These are phyloP conservation scores for Coenonympha arcania DNA, from an alignment of 2,888 invertebrate species.

Conservation along the genomic window DNA sequence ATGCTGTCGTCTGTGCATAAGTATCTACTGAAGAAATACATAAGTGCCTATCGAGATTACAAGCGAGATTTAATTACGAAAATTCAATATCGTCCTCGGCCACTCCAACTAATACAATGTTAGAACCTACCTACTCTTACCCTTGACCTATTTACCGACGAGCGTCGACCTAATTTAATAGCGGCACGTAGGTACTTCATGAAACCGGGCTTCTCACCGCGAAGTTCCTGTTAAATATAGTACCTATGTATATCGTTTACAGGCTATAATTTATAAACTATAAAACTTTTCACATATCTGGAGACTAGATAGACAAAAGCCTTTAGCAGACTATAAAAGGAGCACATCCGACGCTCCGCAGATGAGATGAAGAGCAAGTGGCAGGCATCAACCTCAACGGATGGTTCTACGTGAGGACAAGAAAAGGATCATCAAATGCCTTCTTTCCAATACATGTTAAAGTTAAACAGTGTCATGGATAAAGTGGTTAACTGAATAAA, in stretches of 20 bases:
- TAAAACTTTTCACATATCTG: slow-evolving; percentile 13
- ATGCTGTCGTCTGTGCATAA: no score
- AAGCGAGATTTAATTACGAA: no score
- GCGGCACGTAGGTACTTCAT: slow-evolving; percentile 10
- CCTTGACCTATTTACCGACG: slow-evolving; percentile 23
- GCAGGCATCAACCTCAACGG: no score
- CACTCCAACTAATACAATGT: background rate
- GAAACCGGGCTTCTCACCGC: slow-evolving; percentile 2
- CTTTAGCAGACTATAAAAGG: slow-evolving; percentile 9
- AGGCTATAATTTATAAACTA: slow-evolving; percentile 15
- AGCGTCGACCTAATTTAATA: slow-evolving; percentile 16
- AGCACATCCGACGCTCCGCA: slow-evolving; percentile 2
- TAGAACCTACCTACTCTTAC: no score
- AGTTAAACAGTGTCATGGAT: no score
- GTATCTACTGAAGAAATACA: no score
- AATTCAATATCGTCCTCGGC: background rate
- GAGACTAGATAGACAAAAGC: slow-evolving; percentile 11
- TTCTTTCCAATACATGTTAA: no score
- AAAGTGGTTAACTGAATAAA: no score
- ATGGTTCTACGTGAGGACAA: no score
- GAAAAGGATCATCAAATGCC: no score
- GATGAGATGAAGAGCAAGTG: background rate
- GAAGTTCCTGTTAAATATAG: slow-evolving; percentile 4
- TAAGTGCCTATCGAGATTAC: no score
- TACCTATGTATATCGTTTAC: slow-evolving; percentile 7